Percentiles rank a stretch among this genome's conserved stretches.
Conservation (phyloP, 64 coral and sea anemone species). For the Acropora tenuis region DNA sequence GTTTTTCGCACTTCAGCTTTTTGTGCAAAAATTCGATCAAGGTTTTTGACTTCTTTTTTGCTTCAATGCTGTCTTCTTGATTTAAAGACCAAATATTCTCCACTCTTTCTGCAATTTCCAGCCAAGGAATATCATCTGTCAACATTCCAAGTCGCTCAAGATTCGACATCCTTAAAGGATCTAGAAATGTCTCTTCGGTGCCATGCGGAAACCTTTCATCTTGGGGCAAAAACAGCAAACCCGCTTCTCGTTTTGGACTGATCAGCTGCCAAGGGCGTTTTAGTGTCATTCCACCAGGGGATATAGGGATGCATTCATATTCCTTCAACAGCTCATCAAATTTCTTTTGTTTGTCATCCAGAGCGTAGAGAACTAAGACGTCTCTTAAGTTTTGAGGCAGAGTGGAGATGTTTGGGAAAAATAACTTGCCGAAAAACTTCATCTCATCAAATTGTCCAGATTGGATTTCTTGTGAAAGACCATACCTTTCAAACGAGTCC, state of each 20-base stretch:
- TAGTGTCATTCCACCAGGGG: slow-evolving; percentile 44
- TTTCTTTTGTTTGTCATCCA: slow-evolving; percentile 10
- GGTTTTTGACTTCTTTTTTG: not conserved
- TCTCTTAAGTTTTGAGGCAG: slow-evolving; percentile 18
- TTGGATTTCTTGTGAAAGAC: not conserved
- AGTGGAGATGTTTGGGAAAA: slow-evolving; percentile 45
- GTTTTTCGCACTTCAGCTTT: slow-evolving; percentile 1
- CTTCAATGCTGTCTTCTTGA: not conserved
- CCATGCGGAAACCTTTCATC: slow-evolving; percentile 70
- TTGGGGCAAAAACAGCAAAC: slow-evolving; percentile 41
- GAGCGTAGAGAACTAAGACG: slow-evolving; percentile 46
- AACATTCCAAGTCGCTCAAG: slow-evolving; percentile 75
- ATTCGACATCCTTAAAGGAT: slow-evolving; percentile 22
- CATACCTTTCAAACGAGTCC: slow-evolving; percentile 13
- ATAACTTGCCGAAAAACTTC: slow-evolving; percentile 56
- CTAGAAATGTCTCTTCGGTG: not conserved
- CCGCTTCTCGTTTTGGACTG: slow-evolving; percentile 44
- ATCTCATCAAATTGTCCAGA: slow-evolving; percentile 9
- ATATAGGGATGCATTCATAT: slow-evolving; percentile 61
- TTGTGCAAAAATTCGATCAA: slow-evolving; percentile 34
- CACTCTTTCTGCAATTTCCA: slow-evolving; percentile 67
- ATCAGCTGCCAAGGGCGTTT: slow-evolving; percentile 67
- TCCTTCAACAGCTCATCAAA: slow-evolving; percentile 36
- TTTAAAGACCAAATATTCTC: slow-evolving; percentile 38
- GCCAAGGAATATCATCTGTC: slow-evolving; percentile 57